Conservation (phyloP, 2,113 vertebrate species). For the Microcebus tavaratra region DNA sequence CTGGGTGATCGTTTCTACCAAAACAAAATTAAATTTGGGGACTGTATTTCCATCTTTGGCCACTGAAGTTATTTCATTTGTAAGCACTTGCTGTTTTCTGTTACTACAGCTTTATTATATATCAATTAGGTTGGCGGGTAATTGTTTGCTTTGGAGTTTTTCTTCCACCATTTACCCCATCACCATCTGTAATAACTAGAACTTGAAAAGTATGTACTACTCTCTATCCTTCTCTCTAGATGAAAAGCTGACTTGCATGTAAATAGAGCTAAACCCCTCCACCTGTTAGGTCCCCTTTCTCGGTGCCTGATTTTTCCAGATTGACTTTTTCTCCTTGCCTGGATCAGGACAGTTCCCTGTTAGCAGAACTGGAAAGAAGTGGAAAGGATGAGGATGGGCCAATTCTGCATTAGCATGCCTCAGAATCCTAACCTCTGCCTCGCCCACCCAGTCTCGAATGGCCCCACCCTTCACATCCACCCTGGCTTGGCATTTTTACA, state of each 20-base stretch:
- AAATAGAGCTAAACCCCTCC: rapidly evolving
- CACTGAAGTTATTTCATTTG: constrained; percentile 47
- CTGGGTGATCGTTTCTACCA: constrained; percentile 25
- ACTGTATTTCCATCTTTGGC: constrained; percentile 53
- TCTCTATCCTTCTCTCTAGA: background rate
- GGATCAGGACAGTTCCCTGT: too few species aligned
- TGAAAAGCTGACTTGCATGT: background rate
- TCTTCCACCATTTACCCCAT: background rate
- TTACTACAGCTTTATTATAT: background rate
- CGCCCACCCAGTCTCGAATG: background rate
- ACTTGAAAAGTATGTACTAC: background rate
- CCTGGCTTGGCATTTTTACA: constrained; percentile 15
- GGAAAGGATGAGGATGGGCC: background rate
- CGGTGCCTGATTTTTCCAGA: background rate
- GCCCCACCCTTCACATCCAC: background rate
- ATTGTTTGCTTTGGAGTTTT: background rate
- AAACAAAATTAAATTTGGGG: constrained; percentile 39
- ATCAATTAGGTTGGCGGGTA: background rate
- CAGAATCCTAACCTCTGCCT: background rate
- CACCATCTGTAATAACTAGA: background rate
- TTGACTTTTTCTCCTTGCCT: background rate
- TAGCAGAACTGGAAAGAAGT: background rate
- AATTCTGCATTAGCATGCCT: background rate
- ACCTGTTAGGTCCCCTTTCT: background rate
- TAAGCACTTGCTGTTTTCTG: background rate